A percentile compares a stretch with the other conserved stretches of the same genome.
These are phyloP conservation scores for Drosophila grimshawi DNA, from an alignment of 1,140 invertebrate species.

Conservation along the genomic window DNA sequence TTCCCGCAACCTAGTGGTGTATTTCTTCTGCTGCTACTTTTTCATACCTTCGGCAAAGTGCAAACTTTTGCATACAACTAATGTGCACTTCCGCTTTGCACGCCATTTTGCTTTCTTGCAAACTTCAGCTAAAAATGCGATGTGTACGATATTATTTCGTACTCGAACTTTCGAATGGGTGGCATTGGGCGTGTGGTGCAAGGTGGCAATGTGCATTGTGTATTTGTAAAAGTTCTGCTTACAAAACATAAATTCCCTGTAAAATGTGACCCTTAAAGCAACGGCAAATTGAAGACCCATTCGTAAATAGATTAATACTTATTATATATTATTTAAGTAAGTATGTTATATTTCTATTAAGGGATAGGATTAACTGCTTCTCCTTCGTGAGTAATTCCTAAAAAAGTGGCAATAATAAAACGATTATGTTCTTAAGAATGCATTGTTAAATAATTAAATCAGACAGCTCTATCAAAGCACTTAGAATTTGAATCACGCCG, in stretches of 20 bases:
- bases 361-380: too few species aligned
- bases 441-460: too few species aligned
- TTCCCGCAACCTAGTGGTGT: not conserved
- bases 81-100: slow-evolving; percentile 77
- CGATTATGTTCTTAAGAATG: too few species aligned
- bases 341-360: not conserved
- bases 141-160: slow-evolving; percentile 75
- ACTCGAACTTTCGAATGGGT: slow-evolving; percentile 62
- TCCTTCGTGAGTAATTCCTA: too few species aligned
- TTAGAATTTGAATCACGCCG: too few species aligned
- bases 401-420: too few species aligned
- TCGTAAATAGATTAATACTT: not conserved
- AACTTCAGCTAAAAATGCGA: slow-evolving; percentile 70
- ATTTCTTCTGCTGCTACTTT: slow-evolving; percentile 47
- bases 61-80: slow-evolving; percentile 78
- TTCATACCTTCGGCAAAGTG: slow-evolving; percentile 52
- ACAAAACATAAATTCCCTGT: slow-evolving; percentile 45
- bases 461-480: too few species aligned
- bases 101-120: slow-evolving; percentile 73
- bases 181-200: slow-evolving; percentile 4
- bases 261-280: slow-evolving; percentile 35
- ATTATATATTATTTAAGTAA: not conserved
- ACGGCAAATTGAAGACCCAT: not conserved
- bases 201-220: slow-evolving; percentile 32
- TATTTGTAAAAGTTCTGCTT: slow-evolving; percentile 41